These are phyloP conservation scores for Caerostris darwini DNA, from an alignment of 1,140 invertebrate genomes.

Conservation along the genomic window DNA sequence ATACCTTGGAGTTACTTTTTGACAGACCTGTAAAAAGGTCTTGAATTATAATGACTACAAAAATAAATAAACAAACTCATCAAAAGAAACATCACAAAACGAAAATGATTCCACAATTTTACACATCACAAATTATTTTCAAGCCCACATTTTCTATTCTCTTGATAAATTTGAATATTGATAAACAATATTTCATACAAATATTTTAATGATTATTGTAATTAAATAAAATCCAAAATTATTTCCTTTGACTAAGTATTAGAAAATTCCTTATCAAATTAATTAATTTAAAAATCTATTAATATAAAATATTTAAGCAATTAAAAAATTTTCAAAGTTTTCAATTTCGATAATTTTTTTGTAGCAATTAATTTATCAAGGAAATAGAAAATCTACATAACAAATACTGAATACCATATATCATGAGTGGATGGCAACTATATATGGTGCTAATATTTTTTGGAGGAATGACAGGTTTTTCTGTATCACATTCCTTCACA, in stretches of 20 bases:
- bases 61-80: constrained; percentile 72
- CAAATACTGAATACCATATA: constrained; percentile 75
- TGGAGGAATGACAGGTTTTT: constrained; percentile 71
- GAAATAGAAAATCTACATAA: constrained; percentile 68
- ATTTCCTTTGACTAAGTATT: background rate
- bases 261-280: background rate
- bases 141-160: constrained; percentile 61
- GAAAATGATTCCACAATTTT: constrained; percentile 72
- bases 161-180: constrained; percentile 28
- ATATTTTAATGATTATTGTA: background rate
- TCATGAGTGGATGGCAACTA: constrained; percentile 65
- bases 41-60: constrained; percentile 68
- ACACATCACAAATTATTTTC: constrained; percentile 72
- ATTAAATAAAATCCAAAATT: no score
- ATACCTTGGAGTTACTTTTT: background rate
- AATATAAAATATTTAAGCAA: background rate
- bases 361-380: constrained; percentile 41
- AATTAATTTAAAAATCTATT: background rate
- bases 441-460: constrained; percentile 70
- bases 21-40: background rate
- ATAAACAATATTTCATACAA: background rate
- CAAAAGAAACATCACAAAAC: constrained; percentile 71
- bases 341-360: background rate
- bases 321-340: background rate
- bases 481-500: constrained; percentile 77